Evolutionary conservation across 2,113 vertebrate species (phyloP).

Genomic region (Plotosus lineatus): DNA sequence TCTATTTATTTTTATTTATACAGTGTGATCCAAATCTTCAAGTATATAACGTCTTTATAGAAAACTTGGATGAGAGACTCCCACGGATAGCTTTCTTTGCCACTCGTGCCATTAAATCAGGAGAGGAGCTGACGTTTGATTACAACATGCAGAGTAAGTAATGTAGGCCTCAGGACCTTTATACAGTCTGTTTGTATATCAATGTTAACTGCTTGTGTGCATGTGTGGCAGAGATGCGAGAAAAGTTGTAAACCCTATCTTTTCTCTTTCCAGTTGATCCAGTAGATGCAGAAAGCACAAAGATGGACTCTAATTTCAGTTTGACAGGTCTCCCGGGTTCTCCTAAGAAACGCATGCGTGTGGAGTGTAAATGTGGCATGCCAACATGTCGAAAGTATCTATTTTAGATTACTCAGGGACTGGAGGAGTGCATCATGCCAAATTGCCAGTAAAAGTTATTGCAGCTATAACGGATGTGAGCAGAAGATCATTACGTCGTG

Average conservation of each 20-base stretch:
- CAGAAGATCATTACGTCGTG: background rate
- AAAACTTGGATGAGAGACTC: constrained; percentile 79
- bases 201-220: background rate
- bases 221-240: background rate
- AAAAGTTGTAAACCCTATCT: background rate
- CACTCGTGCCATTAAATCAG: constrained; percentile 73
- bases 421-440: constrained; percentile 22
- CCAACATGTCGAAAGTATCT: constrained; percentile 77
- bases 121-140: constrained; percentile 86
- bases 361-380: constrained; percentile 80
- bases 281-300: constrained; percentile 79
- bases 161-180: too few relatives aligned
- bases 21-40: constrained; percentile 84
- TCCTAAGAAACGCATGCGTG: constrained; percentile 75
- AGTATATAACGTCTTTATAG: constrained; percentile 84
- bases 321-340: constrained; percentile 72
- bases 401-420: constrained; percentile 63
- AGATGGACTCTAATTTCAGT: constrained; percentile 82
- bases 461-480: background rate
- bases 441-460: background rate
- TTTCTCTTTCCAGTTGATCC: constrained; percentile 72
- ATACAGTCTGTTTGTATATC: too few relatives aligned
- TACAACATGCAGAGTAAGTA: constrained; percentile 82
- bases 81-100: constrained; percentile 83
- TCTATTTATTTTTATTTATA: constrained; percentile 35